A percentile compares a stretch with the other conserved stretches of the same genome.
These are phyloP conservation scores for Elachura formosa DNA, from an alignment of 2,113 vertebrate genomes.

Conservation along the genomic window DNA sequence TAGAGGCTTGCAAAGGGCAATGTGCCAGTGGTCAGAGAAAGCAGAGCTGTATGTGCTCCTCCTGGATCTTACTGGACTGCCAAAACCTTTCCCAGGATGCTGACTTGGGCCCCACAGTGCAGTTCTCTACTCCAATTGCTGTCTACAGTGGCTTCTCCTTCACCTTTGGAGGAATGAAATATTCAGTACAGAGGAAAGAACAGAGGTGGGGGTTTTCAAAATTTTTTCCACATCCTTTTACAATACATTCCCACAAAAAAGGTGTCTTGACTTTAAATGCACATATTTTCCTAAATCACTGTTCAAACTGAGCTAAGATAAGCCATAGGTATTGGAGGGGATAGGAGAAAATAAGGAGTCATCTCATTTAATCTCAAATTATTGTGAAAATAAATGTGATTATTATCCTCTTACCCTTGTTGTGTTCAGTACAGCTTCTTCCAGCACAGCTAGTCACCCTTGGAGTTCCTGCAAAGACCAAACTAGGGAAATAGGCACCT, in stretches of 20 bases:
- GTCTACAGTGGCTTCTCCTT: neutral
- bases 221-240: neutral
- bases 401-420: neutral
- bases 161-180: neutral
- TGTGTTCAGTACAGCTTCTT: neutral
- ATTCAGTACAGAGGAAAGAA: neutral
- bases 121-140: neutral
- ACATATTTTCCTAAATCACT: neutral
- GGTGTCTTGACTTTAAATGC: neutral
- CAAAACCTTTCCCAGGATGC: neutral
- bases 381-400: neutral
- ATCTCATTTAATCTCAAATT: neutral
- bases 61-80: neutral
- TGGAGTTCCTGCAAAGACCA: neutral
- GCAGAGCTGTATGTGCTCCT: neutral
- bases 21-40: neutral
- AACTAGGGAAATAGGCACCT: neutral
- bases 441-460: neutral
- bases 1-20: neutral
- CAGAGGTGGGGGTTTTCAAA: neutral
- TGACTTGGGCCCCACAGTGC: neutral
- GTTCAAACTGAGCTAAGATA: neutral
- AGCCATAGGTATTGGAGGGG: neutral
- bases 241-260: neutral
- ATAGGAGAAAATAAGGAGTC: neutral